phyloP scores from a whole-genome alignment of 53 echinoderm and acorn worm genomes.

The Antedon mediterranea region DNA sequence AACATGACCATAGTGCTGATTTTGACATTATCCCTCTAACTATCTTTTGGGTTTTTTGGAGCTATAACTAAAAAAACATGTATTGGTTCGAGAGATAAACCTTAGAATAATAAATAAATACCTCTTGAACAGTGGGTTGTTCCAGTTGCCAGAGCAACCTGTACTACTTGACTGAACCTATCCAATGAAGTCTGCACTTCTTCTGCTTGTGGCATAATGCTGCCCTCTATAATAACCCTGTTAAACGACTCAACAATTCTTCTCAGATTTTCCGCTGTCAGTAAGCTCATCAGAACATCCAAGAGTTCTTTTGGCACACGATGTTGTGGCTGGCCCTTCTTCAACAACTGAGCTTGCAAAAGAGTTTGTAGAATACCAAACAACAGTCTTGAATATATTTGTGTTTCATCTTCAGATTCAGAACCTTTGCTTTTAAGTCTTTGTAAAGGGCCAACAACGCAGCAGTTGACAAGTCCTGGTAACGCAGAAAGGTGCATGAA shows the following conservation, averaged over 20 bases:
- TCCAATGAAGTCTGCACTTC: slow-evolving; percentile 21
- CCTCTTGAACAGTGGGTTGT: slow-evolving; percentile 20
- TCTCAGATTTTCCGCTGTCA: slow-evolving; percentile 15
- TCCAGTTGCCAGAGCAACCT: slow-evolving; percentile 30
- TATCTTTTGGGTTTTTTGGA: too few relatives aligned
- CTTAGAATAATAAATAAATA: background rate
- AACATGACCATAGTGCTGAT: too few relatives aligned
- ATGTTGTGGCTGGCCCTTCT: background rate
- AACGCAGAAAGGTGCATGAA: slow-evolving; percentile 2
- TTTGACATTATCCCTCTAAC: too few relatives aligned
- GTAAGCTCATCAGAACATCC: background rate
- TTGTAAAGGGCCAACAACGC: slow-evolving; percentile 14
- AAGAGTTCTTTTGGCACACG: background rate
- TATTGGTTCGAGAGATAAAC: too few relatives aligned
- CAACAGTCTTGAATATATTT: slow-evolving; percentile 24
- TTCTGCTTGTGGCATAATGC: background rate
- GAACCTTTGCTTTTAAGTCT: background rate
- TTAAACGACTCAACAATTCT: slow-evolving; percentile 13
- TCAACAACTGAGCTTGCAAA: slow-evolving; percentile 12
- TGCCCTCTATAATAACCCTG: slow-evolving; percentile 3
- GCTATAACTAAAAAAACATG: too few relatives aligned
- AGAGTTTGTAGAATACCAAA: slow-evolving; percentile 31
- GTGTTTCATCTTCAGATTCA: background rate
- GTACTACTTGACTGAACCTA: slow-evolving; percentile 30
- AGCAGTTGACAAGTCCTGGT: slow-evolving; percentile 37